Evolutionary conservation across 2,113 vertebrate species (phyloP), one percentile per base, ranked within the genome.

Genomic region (Austrofundulus limnaeus): DNA sequence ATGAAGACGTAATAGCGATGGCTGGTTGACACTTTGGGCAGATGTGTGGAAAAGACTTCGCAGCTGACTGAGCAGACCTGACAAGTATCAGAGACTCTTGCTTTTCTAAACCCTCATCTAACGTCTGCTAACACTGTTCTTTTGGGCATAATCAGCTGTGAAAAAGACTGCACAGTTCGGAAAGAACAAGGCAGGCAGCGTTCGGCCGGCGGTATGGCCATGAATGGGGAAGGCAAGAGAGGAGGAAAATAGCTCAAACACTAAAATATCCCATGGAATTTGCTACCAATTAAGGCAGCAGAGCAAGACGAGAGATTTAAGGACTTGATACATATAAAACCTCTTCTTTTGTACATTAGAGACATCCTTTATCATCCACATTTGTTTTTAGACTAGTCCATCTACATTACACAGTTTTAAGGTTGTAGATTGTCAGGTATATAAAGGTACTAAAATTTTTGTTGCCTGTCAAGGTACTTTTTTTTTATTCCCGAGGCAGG

Each of bases 231-330:
- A 70, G 49, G 38, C 58, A 69, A 56, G 66, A 63, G 59, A 37
- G 14, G 49, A 61, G 58, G 28, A 64, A 83, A 83, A 78, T 28
- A 70, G 64, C 78, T 79, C 65, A 84, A 87, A 73, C 66, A 63
- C 82, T 65, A 65, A 90, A 87, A 89, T 86, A 85, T 81, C 85
- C 75, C 43, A 1, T 41, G 80, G 71, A 87, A 75, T 77, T 80
- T 72, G 70, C 84, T 88, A 82, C 90, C 90, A 92, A 91, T 89
- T 92, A 90, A 90, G 91, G 90, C 77, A 89, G 78, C 77, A 49
- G 61, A 78, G 71, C 48, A 70, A 83, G 77, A 78, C 61, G 11
- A 63, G 81, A 61, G 74, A 66, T 71, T 72, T 75, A 78, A 75
- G 60, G 63, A 69, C 56, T 69, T 43, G 43, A 84, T 80, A 80